phyloP scores from a whole-genome alignment of 2,113 vertebrate species.

The Myocastor coypus region DNA sequence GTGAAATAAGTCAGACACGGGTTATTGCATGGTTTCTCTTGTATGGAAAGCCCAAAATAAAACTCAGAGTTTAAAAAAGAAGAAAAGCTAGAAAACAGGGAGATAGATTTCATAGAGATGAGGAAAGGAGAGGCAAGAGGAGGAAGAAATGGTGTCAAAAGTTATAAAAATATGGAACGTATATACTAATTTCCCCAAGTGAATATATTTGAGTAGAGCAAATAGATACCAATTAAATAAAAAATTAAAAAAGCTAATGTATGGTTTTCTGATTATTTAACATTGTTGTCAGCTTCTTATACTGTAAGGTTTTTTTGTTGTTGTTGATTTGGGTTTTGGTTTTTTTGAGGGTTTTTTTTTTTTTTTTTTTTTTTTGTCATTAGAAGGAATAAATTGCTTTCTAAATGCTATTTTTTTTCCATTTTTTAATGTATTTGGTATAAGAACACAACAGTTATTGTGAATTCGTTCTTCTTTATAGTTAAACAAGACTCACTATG shows the following conservation, averaged over 20 bases:
- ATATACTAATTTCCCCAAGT: neutral
- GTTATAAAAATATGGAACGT: neutral
- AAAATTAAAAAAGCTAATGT: neutral
- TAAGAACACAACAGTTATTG: too few species aligned
- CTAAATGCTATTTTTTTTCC: neutral
- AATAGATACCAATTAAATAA: neutral
- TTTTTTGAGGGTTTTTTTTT: too few species aligned
- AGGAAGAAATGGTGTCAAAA: neutral
- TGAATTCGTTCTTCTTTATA: too few species aligned
- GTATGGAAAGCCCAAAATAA: neutral
- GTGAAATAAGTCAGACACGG: neutral
- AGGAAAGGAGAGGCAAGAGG: neutral
- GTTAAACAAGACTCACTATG: too few species aligned
- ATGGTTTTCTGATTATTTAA: too few species aligned
- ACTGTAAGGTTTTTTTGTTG: neutral
- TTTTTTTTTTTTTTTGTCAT: constrained; percentile 13
- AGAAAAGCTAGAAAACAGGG: neutral
- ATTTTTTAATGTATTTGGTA: too few species aligned
- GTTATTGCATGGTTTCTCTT: neutral
- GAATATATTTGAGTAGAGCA: neutral
- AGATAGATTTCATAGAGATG: neutral
- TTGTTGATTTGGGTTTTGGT: too few species aligned
- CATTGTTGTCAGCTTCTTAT: too few species aligned
- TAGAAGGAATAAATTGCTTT: neutral
- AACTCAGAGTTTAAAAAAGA: neutral